These are phyloP conservation scores for Anoplopoma fimbria DNA, from an alignment of 2,113 vertebrate genomes.

Conservation along the genomic window DNA sequence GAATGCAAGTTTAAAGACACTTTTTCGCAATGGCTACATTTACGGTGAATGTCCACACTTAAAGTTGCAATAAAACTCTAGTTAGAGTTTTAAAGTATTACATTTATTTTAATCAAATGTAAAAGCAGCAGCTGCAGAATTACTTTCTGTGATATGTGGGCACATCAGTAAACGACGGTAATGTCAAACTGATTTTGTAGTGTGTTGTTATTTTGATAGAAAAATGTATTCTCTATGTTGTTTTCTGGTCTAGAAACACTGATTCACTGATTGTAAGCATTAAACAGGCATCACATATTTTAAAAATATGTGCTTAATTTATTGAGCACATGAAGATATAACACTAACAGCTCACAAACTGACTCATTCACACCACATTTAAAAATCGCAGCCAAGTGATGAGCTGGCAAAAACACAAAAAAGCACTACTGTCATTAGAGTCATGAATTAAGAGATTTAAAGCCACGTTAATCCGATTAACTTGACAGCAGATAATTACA, in stretches of 20 bases:
- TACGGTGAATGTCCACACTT: too few species aligned
- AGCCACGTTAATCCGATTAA: slow-evolving; percentile 45
- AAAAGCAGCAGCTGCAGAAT: not conserved
- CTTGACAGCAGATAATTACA: slow-evolving; percentile 31
- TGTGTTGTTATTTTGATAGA: too few species aligned
- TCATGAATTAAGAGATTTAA: not conserved
- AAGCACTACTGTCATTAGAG: not conserved
- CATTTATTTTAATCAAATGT: not conserved
- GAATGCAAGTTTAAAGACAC: not conserved
- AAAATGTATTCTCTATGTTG: too few species aligned
- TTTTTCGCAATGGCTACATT: too few species aligned
- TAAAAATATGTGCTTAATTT: not conserved
- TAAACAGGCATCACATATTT: not conserved
- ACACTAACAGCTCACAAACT: not conserved
- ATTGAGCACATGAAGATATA: not conserved
- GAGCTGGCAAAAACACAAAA: not conserved
- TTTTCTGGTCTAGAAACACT: not conserved
- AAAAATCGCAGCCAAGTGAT: not conserved
- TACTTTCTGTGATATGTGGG: not conserved
- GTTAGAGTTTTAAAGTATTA: not conserved
- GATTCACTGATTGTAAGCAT: not conserved
- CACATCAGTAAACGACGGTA: too few species aligned
- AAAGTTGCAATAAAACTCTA: too few species aligned
- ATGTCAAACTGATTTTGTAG: too few species aligned
- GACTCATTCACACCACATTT: not conserved